Base-by-base conservation (phyloP, 2,888 invertebrate genomes). In the Ochropacha duplaris region DNA sequence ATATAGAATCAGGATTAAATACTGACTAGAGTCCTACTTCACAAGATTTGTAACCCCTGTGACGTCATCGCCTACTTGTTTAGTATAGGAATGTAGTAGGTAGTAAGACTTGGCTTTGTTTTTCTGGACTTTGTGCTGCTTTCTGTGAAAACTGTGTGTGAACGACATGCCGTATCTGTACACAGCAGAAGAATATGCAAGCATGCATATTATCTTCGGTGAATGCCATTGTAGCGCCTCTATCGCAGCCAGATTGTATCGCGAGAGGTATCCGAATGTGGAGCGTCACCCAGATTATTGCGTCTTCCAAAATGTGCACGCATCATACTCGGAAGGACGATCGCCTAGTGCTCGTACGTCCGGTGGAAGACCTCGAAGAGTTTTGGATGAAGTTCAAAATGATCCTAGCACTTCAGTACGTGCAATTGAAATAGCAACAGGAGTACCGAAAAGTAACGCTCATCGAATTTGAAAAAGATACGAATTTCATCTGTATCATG, bases 241-340 rank as follows among this genome's bases (percentile, higher is more conserved):
- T 57, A 65, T 62, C 22, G 68, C 69, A 50, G 63, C 62, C 49
- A 56, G 61, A 64, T 54, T 65, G 28, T 68, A 68, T 66, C 64
- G 62, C 6, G 67, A 65, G 60, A 71, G 64, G 50, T 72, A 68
- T 57, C 64, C 66, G 52, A 68, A 66, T 54, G 61, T 50, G 4
- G 49, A 49, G 34, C 61, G 62, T 22, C 58, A 65, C 44, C 66
- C 66, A 14, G 65, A 66, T 59, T 58, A 66, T 57, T 62, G 64
- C n/a, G 66, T 69, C 9, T 66, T 69, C 51, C 50, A 49, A 12
- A 64, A 61, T 64, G 59, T 63, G 56, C 67, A 66, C 60, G 24
- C 31, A 9, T 58, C 57, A 57, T 61, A 56, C 57, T 60, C 62
- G 52, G 56, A 68, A 49, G 68, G 68, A 12, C 60, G 60, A 62